Conservation (phyloP, 2,113 vertebrate species). For the Nycticorax nycticorax region DNA sequence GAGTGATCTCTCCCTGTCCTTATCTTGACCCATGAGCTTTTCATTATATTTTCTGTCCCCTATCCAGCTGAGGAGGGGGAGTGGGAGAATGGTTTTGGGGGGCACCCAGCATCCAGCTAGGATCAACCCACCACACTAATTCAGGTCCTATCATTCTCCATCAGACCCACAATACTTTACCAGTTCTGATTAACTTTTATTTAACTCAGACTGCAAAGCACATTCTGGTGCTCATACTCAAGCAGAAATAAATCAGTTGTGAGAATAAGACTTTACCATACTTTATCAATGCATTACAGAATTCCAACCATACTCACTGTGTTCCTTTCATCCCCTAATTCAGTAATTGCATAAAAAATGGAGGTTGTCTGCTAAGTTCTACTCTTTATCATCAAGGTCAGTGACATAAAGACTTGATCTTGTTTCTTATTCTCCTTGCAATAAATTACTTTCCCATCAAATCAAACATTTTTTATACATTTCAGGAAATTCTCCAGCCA, state of each 20-base stretch:
- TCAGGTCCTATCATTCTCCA: not conserved
- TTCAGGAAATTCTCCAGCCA: constrained; percentile 38
- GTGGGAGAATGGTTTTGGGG: not conserved
- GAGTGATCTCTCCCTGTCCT: not conserved
- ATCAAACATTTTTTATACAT: not conserved
- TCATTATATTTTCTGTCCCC: not conserved
- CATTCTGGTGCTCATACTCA: not conserved
- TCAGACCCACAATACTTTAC: not conserved
- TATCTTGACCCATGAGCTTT: not conserved
- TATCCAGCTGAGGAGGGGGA: not conserved
- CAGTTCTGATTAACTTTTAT: not conserved
- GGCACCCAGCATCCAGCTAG: not conserved
- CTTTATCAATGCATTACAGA: not conserved
- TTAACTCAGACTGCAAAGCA: not conserved
- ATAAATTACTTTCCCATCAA: constrained; percentile 2
- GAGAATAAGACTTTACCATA: not conserved
- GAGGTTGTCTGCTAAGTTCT: not conserved
- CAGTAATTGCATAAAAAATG: not conserved
- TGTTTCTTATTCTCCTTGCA: constrained; percentile 2
- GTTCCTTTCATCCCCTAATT: not conserved
- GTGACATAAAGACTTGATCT: constrained; percentile 17
- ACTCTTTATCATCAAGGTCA: not conserved
- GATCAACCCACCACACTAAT: not conserved
- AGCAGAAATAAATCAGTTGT: not conserved
- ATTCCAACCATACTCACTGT: not conserved